Conservation (phyloP, 2,113 vertebrate species). For the Hylia prasina region DNA sequence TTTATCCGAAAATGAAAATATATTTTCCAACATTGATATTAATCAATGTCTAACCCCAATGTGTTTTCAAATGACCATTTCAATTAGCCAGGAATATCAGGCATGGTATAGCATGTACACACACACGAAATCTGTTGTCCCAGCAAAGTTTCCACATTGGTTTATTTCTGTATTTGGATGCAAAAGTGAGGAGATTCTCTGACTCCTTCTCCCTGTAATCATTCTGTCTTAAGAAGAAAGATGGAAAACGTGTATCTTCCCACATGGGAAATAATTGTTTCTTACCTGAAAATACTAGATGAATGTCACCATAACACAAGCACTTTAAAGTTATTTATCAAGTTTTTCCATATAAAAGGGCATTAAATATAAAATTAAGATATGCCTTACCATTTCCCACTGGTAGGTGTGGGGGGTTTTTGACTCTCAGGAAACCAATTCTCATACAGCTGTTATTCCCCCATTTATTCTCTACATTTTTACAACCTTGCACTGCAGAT, state of each 20-base stretch:
- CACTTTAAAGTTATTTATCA: not conserved
- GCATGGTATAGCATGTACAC: not conserved
- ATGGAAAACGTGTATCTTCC: not conserved
- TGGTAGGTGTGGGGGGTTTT: not conserved
- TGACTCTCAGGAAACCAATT: not conserved
- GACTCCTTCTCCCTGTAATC: not conserved
- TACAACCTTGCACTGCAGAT: not conserved
- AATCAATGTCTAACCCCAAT: not conserved
- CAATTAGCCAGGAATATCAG: not conserved
- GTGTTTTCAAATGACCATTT: not conserved
- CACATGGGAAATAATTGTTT: not conserved
- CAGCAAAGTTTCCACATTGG: not conserved
- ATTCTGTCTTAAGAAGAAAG: not conserved
- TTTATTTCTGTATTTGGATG: not conserved
- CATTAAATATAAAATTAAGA: not conserved
- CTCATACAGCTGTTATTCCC: not conserved
- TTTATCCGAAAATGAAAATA: not conserved
- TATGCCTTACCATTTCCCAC: not conserved
- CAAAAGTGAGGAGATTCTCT: not conserved
- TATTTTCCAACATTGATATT: not conserved
- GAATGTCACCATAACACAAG: not conserved
- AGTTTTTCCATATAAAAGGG: not conserved
- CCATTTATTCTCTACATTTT: not conserved
- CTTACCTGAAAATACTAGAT: not conserved
- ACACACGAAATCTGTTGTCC: not conserved